Conservation (phyloP, 2,888 invertebrate genomes). For the Abrostola tripartita region DNA sequence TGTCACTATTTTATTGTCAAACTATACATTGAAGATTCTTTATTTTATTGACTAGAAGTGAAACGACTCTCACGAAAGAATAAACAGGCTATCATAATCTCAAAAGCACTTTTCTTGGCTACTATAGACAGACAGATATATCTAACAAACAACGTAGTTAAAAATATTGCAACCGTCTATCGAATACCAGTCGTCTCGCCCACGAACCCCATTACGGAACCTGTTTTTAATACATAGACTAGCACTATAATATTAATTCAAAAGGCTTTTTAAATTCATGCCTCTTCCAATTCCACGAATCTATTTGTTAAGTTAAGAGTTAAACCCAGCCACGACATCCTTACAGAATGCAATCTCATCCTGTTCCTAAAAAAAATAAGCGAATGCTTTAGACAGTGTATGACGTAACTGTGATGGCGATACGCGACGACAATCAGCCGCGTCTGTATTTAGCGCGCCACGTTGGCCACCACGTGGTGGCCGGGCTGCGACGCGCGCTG, state of each 20-base stretch:
- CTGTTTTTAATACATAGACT: conserved; percentile 19
- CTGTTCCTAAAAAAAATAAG: conserved; percentile 39
- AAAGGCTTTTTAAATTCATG: conserved; percentile 1
- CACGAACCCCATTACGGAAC: conserved; percentile 28
- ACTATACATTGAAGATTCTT: too few relatives aligned
- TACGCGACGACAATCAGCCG: conserved; percentile 54
- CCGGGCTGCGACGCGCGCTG: conserved; percentile 56
- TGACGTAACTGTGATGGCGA: conserved; percentile 55
- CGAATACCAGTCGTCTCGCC: conserved; percentile 11
- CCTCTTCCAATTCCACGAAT: conserved; percentile 16
- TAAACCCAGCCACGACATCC: conserved; percentile 14
- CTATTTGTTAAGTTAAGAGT: too few relatives aligned
- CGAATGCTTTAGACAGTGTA: conserved; percentile 37
- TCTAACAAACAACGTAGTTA: conserved; percentile 3
- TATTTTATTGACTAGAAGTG: too few relatives aligned
- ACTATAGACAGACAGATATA: background rate
- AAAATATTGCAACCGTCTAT: conserved; percentile 1
- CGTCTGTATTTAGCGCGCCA: conserved; percentile 57
- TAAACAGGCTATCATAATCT: too few relatives aligned
- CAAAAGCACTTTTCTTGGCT: background rate
- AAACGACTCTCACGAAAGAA: too few relatives aligned
- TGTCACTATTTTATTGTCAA: background rate
- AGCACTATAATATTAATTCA: conserved; percentile 7
- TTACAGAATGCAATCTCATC: conserved; percentile 34
- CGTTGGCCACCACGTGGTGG: conserved; percentile 57